These are phyloP conservation scores for Marcusenius ussheri DNA, from an alignment of 2,113 vertebrate species.

Conservation along the genomic window DNA sequence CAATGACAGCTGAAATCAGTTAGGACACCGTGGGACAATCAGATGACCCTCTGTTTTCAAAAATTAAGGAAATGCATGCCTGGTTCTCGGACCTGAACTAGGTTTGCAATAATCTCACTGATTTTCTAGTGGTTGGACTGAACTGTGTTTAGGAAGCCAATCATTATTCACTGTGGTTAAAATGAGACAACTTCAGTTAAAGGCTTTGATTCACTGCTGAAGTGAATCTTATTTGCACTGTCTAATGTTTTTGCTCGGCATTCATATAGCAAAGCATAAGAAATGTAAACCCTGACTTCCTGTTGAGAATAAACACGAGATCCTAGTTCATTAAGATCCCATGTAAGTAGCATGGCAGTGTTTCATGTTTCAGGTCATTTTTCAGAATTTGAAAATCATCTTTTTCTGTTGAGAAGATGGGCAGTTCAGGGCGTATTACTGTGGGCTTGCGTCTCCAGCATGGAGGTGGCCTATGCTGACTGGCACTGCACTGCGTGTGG, in stretches of 20 bases:
- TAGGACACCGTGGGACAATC: neutral
- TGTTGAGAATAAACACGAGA: neutral
- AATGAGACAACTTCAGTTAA: neutral
- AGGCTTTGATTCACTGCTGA: neutral
- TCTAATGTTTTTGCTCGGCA: neutral
- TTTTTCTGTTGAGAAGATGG: neutral
- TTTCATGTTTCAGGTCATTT: neutral
- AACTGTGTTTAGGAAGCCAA: neutral
- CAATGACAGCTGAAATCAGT: neutral
- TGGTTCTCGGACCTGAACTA: neutral
- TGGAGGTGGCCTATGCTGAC: neutral
- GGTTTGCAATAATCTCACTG: neutral
- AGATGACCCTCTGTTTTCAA: neutral
- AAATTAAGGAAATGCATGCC: neutral
- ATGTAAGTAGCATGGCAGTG: neutral
- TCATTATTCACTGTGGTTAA: neutral
- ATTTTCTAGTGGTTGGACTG: neutral
- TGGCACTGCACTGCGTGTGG: neutral
- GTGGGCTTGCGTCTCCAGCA: neutral
- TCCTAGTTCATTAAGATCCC: neutral
- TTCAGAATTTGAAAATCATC: neutral
- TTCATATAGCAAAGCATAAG: neutral
- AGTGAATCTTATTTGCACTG: neutral
- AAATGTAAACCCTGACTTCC: neutral
- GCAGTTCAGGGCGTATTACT: neutral